phyloP scores from a whole-genome alignment of 2,113 vertebrate species.

The Xiphophorus hellerii region DNA sequence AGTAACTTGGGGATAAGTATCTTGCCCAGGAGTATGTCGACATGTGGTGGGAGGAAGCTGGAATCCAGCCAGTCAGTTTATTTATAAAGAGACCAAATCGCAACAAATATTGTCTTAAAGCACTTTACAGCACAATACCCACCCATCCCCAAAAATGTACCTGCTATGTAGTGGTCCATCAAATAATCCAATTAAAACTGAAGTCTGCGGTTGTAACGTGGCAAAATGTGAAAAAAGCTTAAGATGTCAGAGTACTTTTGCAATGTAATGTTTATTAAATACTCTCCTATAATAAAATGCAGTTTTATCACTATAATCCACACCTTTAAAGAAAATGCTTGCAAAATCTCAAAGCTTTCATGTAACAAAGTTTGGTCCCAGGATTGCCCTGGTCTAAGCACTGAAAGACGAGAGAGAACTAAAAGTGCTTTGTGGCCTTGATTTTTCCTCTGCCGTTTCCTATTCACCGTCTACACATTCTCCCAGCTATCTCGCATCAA shows the following conservation, averaged over 20 bases:
- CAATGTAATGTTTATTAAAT: not conserved
- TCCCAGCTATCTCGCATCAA: conserved; percentile 53
- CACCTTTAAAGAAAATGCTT: not conserved
- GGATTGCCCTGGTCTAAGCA: conserved; percentile 26
- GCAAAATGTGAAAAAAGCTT: not conserved
- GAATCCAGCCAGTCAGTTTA: not conserved
- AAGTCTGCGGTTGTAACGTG: too few relatives aligned
- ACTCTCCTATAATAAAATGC: not conserved
- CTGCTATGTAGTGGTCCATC: not conserved
- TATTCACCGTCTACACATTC: conserved; percentile 35
- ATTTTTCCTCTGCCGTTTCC: conserved; percentile 47
- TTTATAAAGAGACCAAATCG: not conserved
- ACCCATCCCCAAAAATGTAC: not conserved
- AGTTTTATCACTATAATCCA: conserved; percentile 8
- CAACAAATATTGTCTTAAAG: not conserved
- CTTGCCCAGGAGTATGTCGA: too few relatives aligned
- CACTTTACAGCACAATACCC: not conserved
- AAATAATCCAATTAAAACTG: not conserved
- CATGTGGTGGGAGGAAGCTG: too few relatives aligned
- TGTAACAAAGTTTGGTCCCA: conserved; percentile 27
- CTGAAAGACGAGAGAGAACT: conserved; percentile 26
- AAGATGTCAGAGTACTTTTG: not conserved
- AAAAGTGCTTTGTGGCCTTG: conserved; percentile 52
- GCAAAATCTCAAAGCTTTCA: conserved; percentile 12
- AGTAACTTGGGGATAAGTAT: too few relatives aligned